Evolutionary conservation across 2,888 invertebrate species (phyloP), one percentile per base, ranked within the genome.

Genomic region (Xestoiulus laeticollis): DNA sequence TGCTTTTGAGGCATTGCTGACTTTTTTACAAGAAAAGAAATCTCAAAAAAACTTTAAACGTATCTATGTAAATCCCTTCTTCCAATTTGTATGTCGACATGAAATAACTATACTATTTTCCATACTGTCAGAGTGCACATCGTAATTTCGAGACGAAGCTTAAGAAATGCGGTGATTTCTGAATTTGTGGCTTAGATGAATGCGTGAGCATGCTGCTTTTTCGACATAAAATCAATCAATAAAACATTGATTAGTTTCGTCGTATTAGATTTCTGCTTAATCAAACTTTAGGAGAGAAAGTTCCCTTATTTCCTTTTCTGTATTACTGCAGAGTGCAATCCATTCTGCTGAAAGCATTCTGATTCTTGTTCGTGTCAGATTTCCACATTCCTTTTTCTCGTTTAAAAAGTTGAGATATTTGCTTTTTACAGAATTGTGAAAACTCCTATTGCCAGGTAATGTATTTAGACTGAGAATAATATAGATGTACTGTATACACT

Each of bases 211-310:
- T 1, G 1, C 2, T 14, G 78, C 12, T 68, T 30, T n/a, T 78
- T 78, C 30, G 78, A 26, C 30, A 30, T 14, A 10, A 14, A 30
- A 78, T 78, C 78, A 78, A 78, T 78, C 78, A 78, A 78, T 78
- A 78, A 78, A 78, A 78, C 26, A 78, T 78, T 78, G 78, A 78
- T 78, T 78, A 78, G 78, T 30, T 26, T 78, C 30, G 78, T 78
- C 26, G 78, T 78, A 78, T 78, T 30, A 78, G 78, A 78, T 78
- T 78, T 78, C 78, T 78, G 26, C 22, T 78, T 78, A 78, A 78
- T 78, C 78, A 78, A 78, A 78, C 12, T 14, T 78, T 26, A 78
- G 10, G 78, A 26, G 78, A 12, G 78, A 14, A 78, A 78, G 78
- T 10, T 10, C 78, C n/a, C 78, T 30, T 78, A 78, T 78, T 78